Evolutionary conservation across 1,140 invertebrate genomes (phyloP).

Genomic region (Ceratitis capitata): DNA sequence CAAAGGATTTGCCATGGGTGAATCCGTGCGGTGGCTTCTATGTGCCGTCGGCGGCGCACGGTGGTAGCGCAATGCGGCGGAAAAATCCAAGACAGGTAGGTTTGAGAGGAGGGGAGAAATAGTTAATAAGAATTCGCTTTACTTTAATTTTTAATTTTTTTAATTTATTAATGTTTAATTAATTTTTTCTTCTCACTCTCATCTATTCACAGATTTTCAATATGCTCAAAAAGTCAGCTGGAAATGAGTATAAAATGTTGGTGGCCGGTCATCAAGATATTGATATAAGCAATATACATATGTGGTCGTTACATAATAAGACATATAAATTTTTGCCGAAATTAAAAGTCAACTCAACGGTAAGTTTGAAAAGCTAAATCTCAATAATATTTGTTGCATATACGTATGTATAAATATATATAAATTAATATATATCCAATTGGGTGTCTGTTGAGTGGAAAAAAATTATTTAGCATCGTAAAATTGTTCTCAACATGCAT

Average conservation of each 20-base stretch:
- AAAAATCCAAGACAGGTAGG: constrained; percentile 56
- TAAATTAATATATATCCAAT: background rate
- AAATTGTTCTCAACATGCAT: background rate
- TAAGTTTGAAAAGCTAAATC: constrained; percentile 43
- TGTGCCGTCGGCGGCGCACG: constrained; percentile 45
- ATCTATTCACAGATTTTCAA: constrained; percentile 55
- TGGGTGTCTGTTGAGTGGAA: background rate
- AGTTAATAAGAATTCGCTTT: background rate
- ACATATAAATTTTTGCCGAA: constrained; percentile 62
- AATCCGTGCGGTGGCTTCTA: constrained; percentile 60
- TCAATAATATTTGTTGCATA: background rate
- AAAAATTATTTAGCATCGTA: background rate
- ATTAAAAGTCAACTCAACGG: constrained; percentile 60
- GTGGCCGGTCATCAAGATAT: constrained; percentile 55
- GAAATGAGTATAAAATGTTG: constrained; percentile 52
- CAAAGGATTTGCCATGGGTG: constrained; percentile 55
- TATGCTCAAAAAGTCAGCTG: constrained; percentile 53
- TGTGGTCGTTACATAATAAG: constrained; percentile 58
- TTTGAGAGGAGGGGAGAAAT: background rate
- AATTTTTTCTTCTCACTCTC: constrained; percentile 28
- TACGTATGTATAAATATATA: background rate
- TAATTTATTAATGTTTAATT: background rate
- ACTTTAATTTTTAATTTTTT: background rate
- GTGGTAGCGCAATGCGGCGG: constrained; percentile 34
- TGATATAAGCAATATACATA: constrained; percentile 57